These are phyloP conservation scores for Coenobita brevimanus DNA, from an alignment of 1,140 invertebrate genomes.

Conservation along the genomic window DNA sequence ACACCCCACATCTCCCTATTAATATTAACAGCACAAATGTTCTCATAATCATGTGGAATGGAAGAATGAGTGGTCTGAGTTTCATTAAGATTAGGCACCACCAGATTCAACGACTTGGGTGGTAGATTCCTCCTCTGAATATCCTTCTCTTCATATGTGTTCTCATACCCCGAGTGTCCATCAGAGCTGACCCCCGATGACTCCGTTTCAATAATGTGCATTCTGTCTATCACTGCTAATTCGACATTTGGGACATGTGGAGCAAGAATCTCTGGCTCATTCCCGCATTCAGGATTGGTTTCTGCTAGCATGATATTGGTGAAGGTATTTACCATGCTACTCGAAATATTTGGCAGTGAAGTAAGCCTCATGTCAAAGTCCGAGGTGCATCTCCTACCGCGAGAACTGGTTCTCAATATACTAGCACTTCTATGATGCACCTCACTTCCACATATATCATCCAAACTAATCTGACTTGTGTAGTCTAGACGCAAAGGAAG, in stretches of 20 bases:
- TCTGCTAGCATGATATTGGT: slow-evolving; percentile 39
- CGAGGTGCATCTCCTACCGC: slow-evolving; percentile 26
- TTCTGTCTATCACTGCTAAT: slow-evolving; percentile 55
- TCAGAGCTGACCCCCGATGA: slow-evolving; percentile 34
- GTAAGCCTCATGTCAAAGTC: slow-evolving; percentile 58
- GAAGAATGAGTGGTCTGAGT: slow-evolving; percentile 48
- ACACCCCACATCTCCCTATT: slow-evolving; percentile 80
- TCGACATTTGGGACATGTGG: slow-evolving; percentile 56
- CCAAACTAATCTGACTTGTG: slow-evolving; percentile 20
- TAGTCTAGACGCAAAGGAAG: slow-evolving; percentile 15
- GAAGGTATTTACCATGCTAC: slow-evolving; percentile 38
- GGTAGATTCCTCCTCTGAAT: neutral
- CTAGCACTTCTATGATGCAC: neutral
- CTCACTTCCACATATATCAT: neutral
- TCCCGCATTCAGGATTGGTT: neutral
- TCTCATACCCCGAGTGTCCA: slow-evolving; percentile 57
- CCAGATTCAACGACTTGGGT: slow-evolving; percentile 39
- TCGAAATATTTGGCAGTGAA: slow-evolving; percentile 50
- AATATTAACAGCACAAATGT: slow-evolving; percentile 80
- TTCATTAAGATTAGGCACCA: slow-evolving; percentile 38
- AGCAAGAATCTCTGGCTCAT: neutral
- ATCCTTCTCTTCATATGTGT: slow-evolving; percentile 57
- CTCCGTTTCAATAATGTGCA: slow-evolving; percentile 57
- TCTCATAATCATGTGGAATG: slow-evolving; percentile 80
- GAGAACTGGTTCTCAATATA: slow-evolving; percentile 44